Evolutionary conservation across 2,113 vertebrate genomes (phyloP).

Genomic region (Trinectes maculatus): DNA sequence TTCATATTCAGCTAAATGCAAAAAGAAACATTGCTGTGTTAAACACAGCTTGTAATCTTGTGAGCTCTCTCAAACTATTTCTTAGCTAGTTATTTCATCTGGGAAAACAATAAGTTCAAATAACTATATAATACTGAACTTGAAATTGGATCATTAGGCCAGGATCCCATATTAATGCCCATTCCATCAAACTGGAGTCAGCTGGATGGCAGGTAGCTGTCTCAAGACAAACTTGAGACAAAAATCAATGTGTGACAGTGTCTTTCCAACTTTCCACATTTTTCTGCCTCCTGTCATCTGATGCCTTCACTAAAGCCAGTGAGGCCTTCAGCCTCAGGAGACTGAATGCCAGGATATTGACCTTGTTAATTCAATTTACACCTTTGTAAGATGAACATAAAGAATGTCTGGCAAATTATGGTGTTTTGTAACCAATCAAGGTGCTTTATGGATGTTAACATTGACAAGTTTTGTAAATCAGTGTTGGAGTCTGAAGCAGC

Average conservation of each 20-base stretch:
- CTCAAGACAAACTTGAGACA: conserved; percentile 56
- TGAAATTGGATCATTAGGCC: conserved; percentile 17
- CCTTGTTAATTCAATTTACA: conserved; percentile 64
- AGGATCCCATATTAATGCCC: background rate
- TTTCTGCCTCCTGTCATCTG: conserved; percentile 46
- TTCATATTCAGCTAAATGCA: conserved; percentile 1
- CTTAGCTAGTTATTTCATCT: background rate
- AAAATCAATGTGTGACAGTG: conserved; percentile 37
- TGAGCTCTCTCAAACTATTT: background rate
- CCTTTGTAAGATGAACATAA: conserved; percentile 52
- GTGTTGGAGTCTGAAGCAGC: background rate
- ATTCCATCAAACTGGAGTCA: conserved; percentile 1
- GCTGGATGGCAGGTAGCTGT: background rate
- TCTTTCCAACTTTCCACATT: conserved; percentile 4
- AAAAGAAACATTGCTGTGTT: background rate
- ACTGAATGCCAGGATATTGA: conserved; percentile 39
- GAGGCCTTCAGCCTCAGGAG: conserved; percentile 38
- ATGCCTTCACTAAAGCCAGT: conserved; percentile 32
- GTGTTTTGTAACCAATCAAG: conserved; percentile 34
- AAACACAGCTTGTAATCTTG: background rate
- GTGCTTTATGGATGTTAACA: conserved; percentile 31
- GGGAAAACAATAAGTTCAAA: background rate
- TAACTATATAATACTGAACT: background rate
- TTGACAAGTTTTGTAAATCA: conserved; percentile 1
- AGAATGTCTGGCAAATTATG: conserved; percentile 17